Percentiles rank a stretch among this genome's conserved stretches.
These are phyloP conservation scores for Ibycter americanus DNA, from an alignment of 2,797 vertebrate species.

Conservation along the genomic window DNA sequence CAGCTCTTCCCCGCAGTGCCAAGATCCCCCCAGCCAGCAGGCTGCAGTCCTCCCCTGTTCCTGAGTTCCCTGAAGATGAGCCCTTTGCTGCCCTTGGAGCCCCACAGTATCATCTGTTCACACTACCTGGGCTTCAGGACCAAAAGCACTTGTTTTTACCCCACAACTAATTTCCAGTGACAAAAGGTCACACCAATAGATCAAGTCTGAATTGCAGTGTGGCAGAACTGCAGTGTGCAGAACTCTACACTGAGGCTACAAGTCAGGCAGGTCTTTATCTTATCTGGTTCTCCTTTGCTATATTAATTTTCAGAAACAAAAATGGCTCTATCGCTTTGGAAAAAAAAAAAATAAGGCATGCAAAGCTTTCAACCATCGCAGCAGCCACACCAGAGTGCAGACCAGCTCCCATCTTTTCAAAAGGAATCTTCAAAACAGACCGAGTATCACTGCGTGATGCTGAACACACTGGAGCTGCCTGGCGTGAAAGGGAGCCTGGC, in stretches of 20 bases:
- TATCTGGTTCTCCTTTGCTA: background rate
- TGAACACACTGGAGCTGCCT: background rate
- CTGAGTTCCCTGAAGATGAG: background rate
- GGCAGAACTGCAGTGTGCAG: background rate
- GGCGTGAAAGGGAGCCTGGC: background rate
- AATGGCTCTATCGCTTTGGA: background rate
- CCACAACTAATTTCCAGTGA: background rate
- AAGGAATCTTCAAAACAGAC: background rate
- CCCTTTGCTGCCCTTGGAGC: background rate
- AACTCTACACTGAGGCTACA: background rate
- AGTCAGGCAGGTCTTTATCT: background rate
- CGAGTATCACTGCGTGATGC: background rate
- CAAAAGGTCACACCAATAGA: background rate
- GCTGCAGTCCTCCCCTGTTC: background rate
- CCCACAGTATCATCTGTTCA: background rate
- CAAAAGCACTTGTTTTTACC: background rate
- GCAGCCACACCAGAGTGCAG: background rate
- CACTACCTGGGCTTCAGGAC: background rate
- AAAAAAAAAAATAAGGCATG: background rate
- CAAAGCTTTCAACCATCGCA: background rate
- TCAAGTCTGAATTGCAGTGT: background rate
- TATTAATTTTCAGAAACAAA: background rate
- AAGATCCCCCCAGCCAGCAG: background rate
- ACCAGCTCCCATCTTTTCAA: background rate
- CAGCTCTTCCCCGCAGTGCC: background rate